These are phyloP conservation scores for Campylomormyrus tamandua DNA, from an alignment of 2,113 vertebrate species.

Conservation along the genomic window DNA sequence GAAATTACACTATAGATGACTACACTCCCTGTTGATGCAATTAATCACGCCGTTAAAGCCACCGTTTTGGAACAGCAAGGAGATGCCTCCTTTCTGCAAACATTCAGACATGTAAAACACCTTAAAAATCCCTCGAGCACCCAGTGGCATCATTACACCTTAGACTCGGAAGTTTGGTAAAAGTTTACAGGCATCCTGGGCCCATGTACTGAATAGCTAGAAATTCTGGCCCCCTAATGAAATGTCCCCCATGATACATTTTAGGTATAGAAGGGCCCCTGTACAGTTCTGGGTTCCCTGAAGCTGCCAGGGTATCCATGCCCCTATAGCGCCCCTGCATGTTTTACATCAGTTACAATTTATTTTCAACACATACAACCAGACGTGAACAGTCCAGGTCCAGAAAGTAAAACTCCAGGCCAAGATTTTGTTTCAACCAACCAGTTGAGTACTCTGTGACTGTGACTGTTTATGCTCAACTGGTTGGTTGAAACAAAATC, in stretches of 20 bases:
- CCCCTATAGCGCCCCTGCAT: not conserved
- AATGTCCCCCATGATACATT: not conserved
- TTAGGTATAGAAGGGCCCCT: not conserved
- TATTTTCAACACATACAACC: not conserved
- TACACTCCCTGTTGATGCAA: not conserved
- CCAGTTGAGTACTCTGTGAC: not conserved
- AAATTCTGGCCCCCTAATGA: not conserved
- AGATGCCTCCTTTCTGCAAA: not conserved
- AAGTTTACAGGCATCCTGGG: not conserved
- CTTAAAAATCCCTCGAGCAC: not conserved
- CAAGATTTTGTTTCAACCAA: not conserved
- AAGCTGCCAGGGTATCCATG: not conserved
- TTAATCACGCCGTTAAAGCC: not conserved
- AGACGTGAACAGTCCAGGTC: not conserved
- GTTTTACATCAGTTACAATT: not conserved
- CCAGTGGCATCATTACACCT: not conserved
- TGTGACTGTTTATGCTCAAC: too few species aligned
- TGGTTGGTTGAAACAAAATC: too few species aligned
- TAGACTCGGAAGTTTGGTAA: not conserved
- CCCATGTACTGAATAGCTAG: not conserved
- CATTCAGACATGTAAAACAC: not conserved
- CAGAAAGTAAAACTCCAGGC: not conserved
- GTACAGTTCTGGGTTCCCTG: not conserved
- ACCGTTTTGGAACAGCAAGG: not conserved
- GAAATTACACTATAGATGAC: not conserved